A percentile compares a stretch with the other conserved stretches of the same genome.
Conservation (phyloP, 1,140 invertebrate species). For the Latrodectus geometricus region DNA sequence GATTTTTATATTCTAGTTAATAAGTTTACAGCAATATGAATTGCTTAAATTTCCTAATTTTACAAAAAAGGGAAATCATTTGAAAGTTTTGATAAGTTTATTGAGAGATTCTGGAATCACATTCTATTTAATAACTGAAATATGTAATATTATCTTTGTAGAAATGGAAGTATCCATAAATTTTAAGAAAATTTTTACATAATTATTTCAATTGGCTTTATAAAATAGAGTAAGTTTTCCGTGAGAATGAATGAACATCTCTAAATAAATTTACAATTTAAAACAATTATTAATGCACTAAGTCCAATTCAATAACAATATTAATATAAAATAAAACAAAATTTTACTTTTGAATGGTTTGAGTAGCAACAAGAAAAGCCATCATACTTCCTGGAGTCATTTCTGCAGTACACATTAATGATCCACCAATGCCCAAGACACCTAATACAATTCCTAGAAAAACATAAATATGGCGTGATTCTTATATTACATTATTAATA, state of each 20-base stretch:
- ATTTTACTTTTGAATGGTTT: constrained; percentile 85
- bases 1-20: too few species aligned
- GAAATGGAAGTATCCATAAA: too few species aligned
- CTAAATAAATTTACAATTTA: too few species aligned
- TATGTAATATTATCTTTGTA: too few species aligned
- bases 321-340: neutral
- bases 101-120: too few species aligned
- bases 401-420: constrained; percentile 82
- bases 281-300: neutral
- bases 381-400: constrained; percentile 90
- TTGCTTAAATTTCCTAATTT: too few species aligned
- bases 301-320: neutral
- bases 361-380: constrained; percentile 93
- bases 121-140: too few species aligned
- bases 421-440: constrained; percentile 89
- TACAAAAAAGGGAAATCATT: too few species aligned
- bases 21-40: too few species aligned
- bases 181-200: too few species aligned
- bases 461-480: neutral
- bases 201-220: neutral
- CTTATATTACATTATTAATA: neutral
- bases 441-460: constrained; percentile 82
- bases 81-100: too few species aligned
- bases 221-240: neutral
- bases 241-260: neutral